Base-by-base conservation (phyloP, 2,797 vertebrate genomes). In the Oreochromis mossambicus region DNA sequence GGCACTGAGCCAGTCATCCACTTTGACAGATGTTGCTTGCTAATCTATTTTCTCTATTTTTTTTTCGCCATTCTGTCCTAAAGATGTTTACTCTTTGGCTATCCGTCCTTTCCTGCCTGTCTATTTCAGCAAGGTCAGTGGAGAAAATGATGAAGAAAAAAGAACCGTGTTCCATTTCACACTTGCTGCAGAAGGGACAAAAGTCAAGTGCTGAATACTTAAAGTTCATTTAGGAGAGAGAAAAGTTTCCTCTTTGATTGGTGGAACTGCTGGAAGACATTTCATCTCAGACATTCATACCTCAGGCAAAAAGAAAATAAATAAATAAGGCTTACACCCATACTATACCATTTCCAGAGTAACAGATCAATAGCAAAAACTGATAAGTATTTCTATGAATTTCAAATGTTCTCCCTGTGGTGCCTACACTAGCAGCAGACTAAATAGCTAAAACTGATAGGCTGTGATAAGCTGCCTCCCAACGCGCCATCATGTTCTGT, bases 331-430 rank as follows among this genome's bases (percentile, higher is more conserved):
- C 63, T 50, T 48, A 50, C 38, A 77, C 54, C 32, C 21, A 12
- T 41, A 48, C 76, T 24, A 73, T 58, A 63, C 82, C 19, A 86
- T 91, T 95, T 93, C 89, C 92, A 91, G 86, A 87, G 94, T 79
- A 94, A 89, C 87, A 82, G 91, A 95, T 95, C 94, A 93, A 95
- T 93, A 83, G 78, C 83, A 46, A 91, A 84, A 77, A 89, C 92
- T 93, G 92, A 95, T 92, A 94, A 94, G 90, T 87, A 94, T 95
- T 95, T 92, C 91, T 92, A 95, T 95, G 92, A 93, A 95, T 95
- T 95, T 95, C 83, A 93, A 95, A 95, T 90, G 83, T 88, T 88
- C 85, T 91, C 89, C 88, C 90, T 32, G 91, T 82, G 86, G 89
- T 90, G 92, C 41, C 54, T 29, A 78, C 68, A 82, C 85, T 92